phyloP scores from a whole-genome alignment of 1,140 invertebrate species.

The Phenacoccus solenopsis region DNA sequence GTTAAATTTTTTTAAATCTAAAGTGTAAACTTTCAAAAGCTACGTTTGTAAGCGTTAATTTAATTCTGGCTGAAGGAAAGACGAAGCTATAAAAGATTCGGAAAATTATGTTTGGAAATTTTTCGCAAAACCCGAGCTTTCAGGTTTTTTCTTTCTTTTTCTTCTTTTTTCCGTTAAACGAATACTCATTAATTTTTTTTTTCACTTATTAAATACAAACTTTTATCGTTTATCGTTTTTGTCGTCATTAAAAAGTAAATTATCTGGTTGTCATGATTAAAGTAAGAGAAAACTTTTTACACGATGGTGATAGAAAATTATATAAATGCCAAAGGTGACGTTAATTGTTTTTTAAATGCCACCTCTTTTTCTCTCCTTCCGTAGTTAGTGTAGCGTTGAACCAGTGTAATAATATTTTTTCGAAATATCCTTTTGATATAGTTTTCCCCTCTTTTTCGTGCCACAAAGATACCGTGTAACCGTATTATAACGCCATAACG shows the following conservation, averaged over 20 bases:
- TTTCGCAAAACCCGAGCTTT: too few relatives aligned
- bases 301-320: not conserved
- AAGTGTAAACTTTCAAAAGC: not conserved
- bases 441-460: not conserved
- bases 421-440: not conserved
- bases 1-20: not conserved
- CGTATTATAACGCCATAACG: not conserved
- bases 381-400: too few relatives aligned
- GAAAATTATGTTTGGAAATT: not conserved
- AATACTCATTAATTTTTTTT: not conserved
- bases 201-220: not conserved
- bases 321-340: not conserved
- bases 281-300: not conserved
- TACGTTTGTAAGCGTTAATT: not conserved
- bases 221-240: not conserved
- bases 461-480: not conserved
- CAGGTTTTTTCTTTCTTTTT: not conserved
- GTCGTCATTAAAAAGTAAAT: not conserved
- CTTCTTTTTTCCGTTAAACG: not conserved
- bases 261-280: not conserved
- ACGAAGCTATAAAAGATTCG: not conserved
- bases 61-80: not conserved
- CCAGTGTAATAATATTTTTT: too few relatives aligned
- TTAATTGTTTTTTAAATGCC: not conserved
- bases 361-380: not conserved